These are phyloP conservation scores for Julus scandinavius DNA, from an alignment of 2,888 invertebrate genomes.

Conservation along the genomic window DNA sequence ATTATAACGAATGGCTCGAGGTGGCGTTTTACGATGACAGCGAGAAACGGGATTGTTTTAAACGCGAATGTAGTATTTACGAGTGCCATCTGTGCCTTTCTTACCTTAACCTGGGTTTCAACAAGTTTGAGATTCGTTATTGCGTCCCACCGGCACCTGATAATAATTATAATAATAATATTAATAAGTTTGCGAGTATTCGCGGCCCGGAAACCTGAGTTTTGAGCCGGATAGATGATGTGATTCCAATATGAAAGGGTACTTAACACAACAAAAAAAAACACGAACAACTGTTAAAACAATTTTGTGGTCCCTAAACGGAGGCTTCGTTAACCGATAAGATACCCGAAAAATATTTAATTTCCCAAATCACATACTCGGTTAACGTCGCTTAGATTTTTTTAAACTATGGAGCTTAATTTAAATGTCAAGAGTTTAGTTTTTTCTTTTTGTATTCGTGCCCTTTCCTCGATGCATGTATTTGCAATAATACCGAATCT, in stretches of 20 bases:
- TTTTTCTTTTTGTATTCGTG: neutral
- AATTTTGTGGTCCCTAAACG: no score
- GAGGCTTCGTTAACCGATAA: no score
- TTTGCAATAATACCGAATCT: neutral
- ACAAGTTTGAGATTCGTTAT: neutral
- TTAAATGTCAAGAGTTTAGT: neutral
- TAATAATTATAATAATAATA: neutral
- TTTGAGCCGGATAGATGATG: neutral
- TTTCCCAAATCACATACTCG: neutral
- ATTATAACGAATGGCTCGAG: neutral
- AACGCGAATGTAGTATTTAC: constrained; percentile 32
- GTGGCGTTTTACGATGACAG: constrained; percentile 21
- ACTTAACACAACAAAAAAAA: no score
- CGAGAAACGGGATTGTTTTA: neutral
- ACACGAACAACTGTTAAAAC: no score
- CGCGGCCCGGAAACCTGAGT: neutral
- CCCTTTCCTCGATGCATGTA: neutral
- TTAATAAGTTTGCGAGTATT: neutral
- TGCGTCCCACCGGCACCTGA: neutral
- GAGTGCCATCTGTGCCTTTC: constrained; percentile 33
- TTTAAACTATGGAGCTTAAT: neutral
- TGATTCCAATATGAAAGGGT: no score
- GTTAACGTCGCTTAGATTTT: neutral
- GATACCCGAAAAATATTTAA: no score
- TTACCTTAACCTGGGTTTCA: constrained; percentile 11